Base-by-base conservation (phyloP, 2,888 invertebrate species). In the Calephelis perditalis region DNA sequence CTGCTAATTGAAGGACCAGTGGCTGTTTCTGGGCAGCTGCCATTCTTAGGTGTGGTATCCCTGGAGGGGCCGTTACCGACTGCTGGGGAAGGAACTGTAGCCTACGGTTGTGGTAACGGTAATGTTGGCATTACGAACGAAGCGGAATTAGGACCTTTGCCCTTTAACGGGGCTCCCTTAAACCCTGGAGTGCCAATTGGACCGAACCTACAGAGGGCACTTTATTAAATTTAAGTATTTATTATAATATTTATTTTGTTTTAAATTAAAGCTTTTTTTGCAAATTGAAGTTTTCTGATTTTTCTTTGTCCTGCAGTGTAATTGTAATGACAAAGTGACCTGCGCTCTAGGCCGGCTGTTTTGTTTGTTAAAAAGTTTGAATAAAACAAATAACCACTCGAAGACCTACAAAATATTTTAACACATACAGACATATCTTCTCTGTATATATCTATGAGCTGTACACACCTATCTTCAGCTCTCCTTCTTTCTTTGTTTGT, bases 61-160 rank as follows among this genome's bases (percentile, higher is more conserved):
- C 62, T 77, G 5, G 74, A 75, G 57, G 77, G 77, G 0, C 61
- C 65, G 4, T 58, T 78, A 8, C 70, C 74, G 0, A 69, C 76
- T 8, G 67, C 67, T 40, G 79, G 78, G 9, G 68, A 70, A 40
- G 78, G 76, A 11, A 65, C 67, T 7, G 74, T 77, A 1, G 65
- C 70, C 26, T 67, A 46, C 67, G 67, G 63, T 2, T 64, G 66
- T 45, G 68, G 68, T 3, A 66, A 67, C 40, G 67, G 68, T 8
- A 60, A 56, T 36, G 43, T 58, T 49, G 58, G 58, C 43, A 58
- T 58, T n/a, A 52, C 52, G 3, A 58, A 52, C 11, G 58, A 58
- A 40, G 52, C 47, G 40, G 58, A 52, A 43, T 7, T 47, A 26
- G 49, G 35, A 35, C 47, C 37, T 26, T 37, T 58, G 46, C 49